Evolutionary conservation across 2,888 invertebrate genomes (phyloP).

Genomic region (Phaedon cochleariae): DNA sequence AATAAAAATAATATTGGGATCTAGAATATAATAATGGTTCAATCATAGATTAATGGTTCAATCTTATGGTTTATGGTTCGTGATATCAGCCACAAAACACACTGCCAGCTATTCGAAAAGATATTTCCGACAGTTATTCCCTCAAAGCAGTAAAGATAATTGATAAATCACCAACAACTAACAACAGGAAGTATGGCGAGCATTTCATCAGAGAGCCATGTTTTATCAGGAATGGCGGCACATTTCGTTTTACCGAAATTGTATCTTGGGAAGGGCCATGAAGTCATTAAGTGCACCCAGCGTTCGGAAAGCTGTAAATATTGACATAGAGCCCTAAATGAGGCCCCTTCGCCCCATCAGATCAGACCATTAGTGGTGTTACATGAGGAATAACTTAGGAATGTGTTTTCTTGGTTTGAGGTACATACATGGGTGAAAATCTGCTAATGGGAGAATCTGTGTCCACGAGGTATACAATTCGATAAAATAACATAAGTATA

Average conservation of each 20-base stretch:
- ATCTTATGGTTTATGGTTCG: neutral
- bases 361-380: conserved; percentile 1
- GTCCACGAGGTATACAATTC: too few species aligned
- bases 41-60: too few species aligned
- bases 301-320: conserved; percentile 1
- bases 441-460: too few species aligned
- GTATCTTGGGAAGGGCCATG: neutral
- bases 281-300: neutral
- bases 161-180: neutral
- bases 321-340: neutral
- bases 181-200: neutral
- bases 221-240: neutral
- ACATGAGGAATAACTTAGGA: neutral
- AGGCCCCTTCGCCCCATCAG: neutral
- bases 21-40: too few species aligned
- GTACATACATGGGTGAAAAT: too few species aligned
- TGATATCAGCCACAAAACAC: neutral
- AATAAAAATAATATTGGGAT: too few species aligned
- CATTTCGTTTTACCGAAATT: neutral
- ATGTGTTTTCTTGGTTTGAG: neutral
- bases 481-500: too few species aligned
- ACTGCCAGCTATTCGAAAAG: neutral
- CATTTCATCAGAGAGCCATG: neutral
- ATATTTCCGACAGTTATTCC: neutral
- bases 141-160: neutral